A percentile compares a stretch with the other conserved stretches of the same genome.
Conservation (phyloP, 2,888 invertebrate genomes). For the Lasius fuliginosus region DNA sequence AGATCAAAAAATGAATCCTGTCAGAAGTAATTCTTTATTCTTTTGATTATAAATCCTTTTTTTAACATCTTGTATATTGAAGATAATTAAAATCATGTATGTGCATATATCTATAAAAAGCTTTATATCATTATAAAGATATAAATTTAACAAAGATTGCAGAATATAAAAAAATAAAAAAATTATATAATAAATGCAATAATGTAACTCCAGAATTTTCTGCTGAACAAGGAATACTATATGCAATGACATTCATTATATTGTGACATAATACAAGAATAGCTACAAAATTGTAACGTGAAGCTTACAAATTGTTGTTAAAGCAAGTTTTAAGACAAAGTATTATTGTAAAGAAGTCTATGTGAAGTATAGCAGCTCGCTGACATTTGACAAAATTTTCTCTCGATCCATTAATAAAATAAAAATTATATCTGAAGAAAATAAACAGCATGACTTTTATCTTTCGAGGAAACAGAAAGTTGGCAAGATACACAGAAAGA, state of each 20-base stretch:
- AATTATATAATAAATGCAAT: neutral
- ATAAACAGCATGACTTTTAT: constrained; percentile 39
- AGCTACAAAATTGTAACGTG: neutral
- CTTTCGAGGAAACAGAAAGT: neutral
- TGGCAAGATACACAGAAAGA: neutral
- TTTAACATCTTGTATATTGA: neutral
- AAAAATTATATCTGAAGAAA: neutral
- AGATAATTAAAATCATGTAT: neutral
- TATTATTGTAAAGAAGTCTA: neutral
- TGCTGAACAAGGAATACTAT: neutral
- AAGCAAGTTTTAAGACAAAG: neutral
- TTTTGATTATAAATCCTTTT: neutral
- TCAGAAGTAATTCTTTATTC: neutral
- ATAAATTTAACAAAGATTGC: neutral
- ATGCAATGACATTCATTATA: neutral
- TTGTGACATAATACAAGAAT: neutral
- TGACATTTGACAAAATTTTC: neutral
- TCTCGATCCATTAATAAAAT: neutral
- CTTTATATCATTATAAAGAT: neutral
- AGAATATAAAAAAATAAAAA: neutral
- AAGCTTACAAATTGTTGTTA: neutral
- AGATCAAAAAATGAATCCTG: too few species aligned
- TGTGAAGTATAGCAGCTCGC: neutral
- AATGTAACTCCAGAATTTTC: neutral
- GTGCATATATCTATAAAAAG: neutral